Evolutionary conservation across 2,797 vertebrate species (phyloP).

Genomic region (Anisognathus igniventris): DNA sequence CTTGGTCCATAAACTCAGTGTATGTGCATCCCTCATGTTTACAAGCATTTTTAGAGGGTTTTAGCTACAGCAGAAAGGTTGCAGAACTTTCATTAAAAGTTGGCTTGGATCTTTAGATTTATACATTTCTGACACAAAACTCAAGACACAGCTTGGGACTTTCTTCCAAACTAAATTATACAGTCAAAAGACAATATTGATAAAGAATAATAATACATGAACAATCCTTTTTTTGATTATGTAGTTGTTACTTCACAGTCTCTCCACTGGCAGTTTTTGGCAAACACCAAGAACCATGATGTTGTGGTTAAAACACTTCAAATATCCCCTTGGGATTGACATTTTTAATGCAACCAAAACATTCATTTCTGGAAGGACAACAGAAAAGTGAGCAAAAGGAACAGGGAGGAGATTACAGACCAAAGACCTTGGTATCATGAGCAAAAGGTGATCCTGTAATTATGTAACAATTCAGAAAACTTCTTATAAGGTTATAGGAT

Average conservation of each 20-base stretch:
- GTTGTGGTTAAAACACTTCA: background rate
- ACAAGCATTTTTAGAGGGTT: background rate
- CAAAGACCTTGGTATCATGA: background rate
- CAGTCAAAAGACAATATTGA: background rate
- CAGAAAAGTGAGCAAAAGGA: background rate
- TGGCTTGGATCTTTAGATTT: background rate
- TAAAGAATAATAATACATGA: background rate
- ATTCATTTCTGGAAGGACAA: background rate
- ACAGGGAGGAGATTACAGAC: background rate
- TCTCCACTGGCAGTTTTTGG: background rate
- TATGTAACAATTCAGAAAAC: background rate
- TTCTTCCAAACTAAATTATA: background rate
- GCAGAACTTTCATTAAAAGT: background rate
- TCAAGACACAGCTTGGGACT: background rate
- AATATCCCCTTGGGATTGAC: background rate
- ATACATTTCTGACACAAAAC: background rate
- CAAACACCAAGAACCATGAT: background rate
- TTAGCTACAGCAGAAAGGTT: background rate
- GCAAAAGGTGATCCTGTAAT: background rate
- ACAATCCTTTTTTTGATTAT: background rate
- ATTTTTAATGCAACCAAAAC: background rate
- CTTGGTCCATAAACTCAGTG: background rate
- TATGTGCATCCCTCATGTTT: background rate
- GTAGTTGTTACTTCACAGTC: background rate
- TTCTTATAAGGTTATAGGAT: background rate